Evolutionary conservation across 2,797 vertebrate genomes (phyloP), one percentile per base, ranked within the genome.

Genomic region (Numenius phaeopus): DNA sequence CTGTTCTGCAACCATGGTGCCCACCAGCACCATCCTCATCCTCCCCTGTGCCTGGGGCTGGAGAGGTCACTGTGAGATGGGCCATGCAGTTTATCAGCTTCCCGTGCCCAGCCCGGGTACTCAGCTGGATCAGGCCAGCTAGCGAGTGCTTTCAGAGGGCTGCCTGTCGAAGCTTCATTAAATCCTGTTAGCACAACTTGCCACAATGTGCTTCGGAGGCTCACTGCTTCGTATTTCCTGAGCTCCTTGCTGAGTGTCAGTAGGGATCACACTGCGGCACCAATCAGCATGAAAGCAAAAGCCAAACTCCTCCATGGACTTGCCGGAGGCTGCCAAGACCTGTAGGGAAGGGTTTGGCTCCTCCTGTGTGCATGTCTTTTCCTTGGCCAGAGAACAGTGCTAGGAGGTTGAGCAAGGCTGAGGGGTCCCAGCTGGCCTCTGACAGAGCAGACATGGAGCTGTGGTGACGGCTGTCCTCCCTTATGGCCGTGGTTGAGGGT

Each of bases 1-100:
- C 32, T 7, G 3, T 39, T 61, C 34, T 55, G 34, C 40, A 34
- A 34, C 7, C 0, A 0, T 0, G 2, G 21, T 61, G 58, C 64
- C n/a, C 55, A 54, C 39, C 55, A 64, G 39, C 64, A 34, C 18
- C 20, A 9, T 58, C 39, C 15, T 57, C 7, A 2, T 46, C 24
- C 42, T 81, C 9, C 11, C 15, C 44, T 30, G 22, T 2, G 3
- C 20, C 20, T 1, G 0, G 23, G 44, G 11, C 50, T 5, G 3
- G 24, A 3, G 10, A 55, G 47, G 16, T 78, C 40, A 3, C 34
- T 26, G 15, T 34, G 70, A 30, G 39, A 15, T 6, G 30, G 23
- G 32, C 23, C 54, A 1, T 32, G 24, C 42, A 3, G 5, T 57
- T 67, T 6, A 42, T 42, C 81, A 81, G 54, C 59, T 50, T 37